Conservation (phyloP, 2,113 vertebrate genomes). For the Entosphenus tridentatus region DNA sequence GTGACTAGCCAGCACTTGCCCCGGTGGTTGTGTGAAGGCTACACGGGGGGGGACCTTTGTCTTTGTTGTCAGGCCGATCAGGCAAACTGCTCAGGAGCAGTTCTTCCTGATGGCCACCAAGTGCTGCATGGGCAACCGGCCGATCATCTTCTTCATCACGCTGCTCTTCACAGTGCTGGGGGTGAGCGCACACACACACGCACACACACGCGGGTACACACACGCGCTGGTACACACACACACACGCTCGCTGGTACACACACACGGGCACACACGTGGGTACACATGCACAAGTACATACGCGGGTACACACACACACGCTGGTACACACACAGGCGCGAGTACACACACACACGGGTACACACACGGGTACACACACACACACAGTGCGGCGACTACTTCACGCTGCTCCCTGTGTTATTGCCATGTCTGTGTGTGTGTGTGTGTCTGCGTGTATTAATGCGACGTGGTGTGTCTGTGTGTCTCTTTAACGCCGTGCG, state of each 20-base stretch:
- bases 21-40: no score
- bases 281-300: no score
- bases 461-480: neutral
- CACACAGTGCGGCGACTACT: no score
- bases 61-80: constrained; percentile 45
- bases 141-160: constrained; percentile 94
- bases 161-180: constrained; percentile 89
- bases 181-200: constrained; percentile 23
- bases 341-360: no score
- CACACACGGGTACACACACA: no score
- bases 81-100: constrained; percentile 94
- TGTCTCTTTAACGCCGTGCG: neutral
- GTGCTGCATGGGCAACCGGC: constrained; percentile 95
- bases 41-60: constrained; percentile 9
- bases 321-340: no score
- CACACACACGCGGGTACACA: no score
- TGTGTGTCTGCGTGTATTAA: constrained; percentile 8
- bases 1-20: no score
- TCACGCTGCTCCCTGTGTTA: neutral
- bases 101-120: constrained; percentile 97
- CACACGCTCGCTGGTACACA: no score
- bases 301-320: no score
- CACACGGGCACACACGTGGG: no score
- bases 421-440: neutral
- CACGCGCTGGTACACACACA: no score